phyloP scores from a whole-genome alignment of 2,888 invertebrate species.

The Anticlea derivata region DNA sequence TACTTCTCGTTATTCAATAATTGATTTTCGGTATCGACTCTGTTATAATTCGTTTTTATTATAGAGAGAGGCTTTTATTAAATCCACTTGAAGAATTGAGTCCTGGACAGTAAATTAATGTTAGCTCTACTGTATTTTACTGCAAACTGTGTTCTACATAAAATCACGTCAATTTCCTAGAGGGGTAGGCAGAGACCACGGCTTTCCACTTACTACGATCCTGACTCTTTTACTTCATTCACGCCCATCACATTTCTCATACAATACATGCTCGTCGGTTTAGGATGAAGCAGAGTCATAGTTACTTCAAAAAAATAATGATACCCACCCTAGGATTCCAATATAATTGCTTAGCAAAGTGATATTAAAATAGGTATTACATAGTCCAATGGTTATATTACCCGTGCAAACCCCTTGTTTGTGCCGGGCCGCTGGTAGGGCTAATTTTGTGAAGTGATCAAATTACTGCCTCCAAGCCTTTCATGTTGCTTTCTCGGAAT shows the following conservation, averaged over 20 bases:
- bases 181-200: too few relatives aligned
- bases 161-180: too few relatives aligned
- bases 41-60: constrained; percentile 32
- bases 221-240: too few relatives aligned
- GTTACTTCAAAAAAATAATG: too few relatives aligned
- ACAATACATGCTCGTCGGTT: too few relatives aligned
- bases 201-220: too few relatives aligned
- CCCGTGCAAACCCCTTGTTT: constrained; percentile 46
- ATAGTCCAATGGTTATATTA: constrained; percentile 32
- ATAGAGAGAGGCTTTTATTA: constrained; percentile 21
- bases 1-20: constrained; percentile 32
- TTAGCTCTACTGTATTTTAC: neutral
- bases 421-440: constrained; percentile 48
- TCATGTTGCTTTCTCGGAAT: constrained; percentile 42
- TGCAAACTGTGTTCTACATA: too few relatives aligned
- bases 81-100: constrained; percentile 9
- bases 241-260: too few relatives aligned
- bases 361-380: neutral
- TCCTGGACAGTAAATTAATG: constrained; percentile 1
- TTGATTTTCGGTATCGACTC: constrained; percentile 29
- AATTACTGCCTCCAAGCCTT: constrained; percentile 53
- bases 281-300: too few relatives aligned
- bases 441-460: constrained; percentile 58
- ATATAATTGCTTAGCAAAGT: neutral
- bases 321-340: too few relatives aligned